These are phyloP conservation scores for Mythimna albipuncta DNA, from an alignment of 2,888 invertebrate species.

Conservation along the genomic window DNA sequence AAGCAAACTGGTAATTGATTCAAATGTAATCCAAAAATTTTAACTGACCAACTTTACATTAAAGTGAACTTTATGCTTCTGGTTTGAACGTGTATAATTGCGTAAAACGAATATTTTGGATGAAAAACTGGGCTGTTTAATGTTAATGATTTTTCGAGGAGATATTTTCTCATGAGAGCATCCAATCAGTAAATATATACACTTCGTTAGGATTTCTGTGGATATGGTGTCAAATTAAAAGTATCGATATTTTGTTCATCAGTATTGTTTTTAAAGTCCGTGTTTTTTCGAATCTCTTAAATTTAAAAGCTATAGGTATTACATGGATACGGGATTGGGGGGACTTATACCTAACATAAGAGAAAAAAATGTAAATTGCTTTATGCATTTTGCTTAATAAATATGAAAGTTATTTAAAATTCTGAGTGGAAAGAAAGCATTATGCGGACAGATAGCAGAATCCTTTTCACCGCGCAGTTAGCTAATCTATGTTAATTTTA, in stretches of 20 bases:
- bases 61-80: not conserved
- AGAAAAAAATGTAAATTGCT: not conserved
- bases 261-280: not conserved
- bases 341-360: not conserved
- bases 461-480: conserved; percentile 22
- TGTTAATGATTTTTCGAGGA: conserved; percentile 2
- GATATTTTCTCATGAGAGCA: conserved; percentile 5
- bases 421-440: conserved; percentile 2
- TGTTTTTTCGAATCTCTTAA: not conserved
- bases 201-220: not conserved
- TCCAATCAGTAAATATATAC: conserved; percentile 38
- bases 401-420: conserved; percentile 17
- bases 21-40: conserved; percentile 16
- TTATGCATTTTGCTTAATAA: not conserved
- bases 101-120: not conserved
- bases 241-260: not conserved
- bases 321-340: not conserved
- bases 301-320: not conserved
- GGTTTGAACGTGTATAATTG: conserved; percentile 3
- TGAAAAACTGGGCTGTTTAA: not conserved
- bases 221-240: not conserved
- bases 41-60: not conserved
- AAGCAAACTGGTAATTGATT: conserved; percentile 15
- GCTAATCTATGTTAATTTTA: conserved; percentile 42
- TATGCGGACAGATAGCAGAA: conserved; percentile 16